These are phyloP conservation scores for Apocheima hispidaria DNA, from an alignment of 2,888 invertebrate species.

Conservation along the genomic window DNA sequence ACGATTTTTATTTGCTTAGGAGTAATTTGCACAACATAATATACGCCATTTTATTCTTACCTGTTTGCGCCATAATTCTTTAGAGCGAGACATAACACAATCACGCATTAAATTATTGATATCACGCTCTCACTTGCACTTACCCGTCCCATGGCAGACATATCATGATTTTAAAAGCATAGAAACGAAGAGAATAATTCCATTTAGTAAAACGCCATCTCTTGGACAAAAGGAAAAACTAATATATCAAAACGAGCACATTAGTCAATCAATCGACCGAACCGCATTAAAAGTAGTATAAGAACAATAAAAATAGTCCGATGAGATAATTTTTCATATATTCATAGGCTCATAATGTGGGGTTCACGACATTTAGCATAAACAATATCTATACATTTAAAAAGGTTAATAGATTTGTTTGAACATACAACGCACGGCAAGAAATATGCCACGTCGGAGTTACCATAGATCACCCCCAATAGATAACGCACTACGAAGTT, in stretches of 20 bases:
- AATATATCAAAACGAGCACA: neutral
- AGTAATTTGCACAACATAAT: too few species aligned
- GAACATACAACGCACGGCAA: slow-evolving; percentile 45
- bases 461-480: too few species aligned
- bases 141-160: neutral
- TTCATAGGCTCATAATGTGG: slow-evolving; percentile 59
- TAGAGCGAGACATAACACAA: too few species aligned
- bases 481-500: too few species aligned
- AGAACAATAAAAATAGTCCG: slow-evolving; percentile 44
- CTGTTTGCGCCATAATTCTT: neutral
- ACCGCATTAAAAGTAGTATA: slow-evolving; percentile 37
- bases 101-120: too few species aligned
- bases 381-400: slow-evolving; percentile 46
- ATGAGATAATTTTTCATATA: slow-evolving; percentile 47
- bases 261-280: slow-evolving; percentile 47
- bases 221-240: slow-evolving; percentile 4
- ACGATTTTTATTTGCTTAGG: too few species aligned
- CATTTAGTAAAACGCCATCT: slow-evolving; percentile 16
- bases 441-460: slow-evolving; percentile 3
- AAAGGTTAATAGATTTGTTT: slow-evolving; percentile 65
- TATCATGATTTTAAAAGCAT: neutral
- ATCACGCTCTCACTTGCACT: neutral
- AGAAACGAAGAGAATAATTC: neutral
- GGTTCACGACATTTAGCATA: slow-evolving; percentile 55
- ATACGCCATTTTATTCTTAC: too few species aligned